Conservation (phyloP, 2,888 invertebrate species). For the Leptarthrus brevirostris region DNA sequence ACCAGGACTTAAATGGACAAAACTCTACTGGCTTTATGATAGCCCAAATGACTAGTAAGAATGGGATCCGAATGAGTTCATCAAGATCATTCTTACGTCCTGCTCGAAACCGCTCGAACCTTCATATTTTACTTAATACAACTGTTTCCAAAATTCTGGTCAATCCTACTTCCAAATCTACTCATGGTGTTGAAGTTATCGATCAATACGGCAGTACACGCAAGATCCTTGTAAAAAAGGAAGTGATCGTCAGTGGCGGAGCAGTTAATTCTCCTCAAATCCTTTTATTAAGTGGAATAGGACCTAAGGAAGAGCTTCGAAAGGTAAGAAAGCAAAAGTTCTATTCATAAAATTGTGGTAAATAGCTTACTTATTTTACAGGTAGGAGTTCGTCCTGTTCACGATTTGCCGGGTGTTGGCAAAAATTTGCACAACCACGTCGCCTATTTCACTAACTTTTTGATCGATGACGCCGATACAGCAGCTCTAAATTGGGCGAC, state of each 20-base stretch:
- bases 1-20: slow-evolving; percentile 84
- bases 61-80: slow-evolving; percentile 85
- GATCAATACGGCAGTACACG: slow-evolving; percentile 68
- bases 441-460: slow-evolving; percentile 81
- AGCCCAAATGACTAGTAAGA: slow-evolving; percentile 87
- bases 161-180: slow-evolving; percentile 77
- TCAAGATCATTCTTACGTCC: slow-evolving; percentile 87
- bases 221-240: slow-evolving; percentile 80
- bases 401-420: slow-evolving; percentile 83
- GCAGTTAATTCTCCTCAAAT: slow-evolving; percentile 95
- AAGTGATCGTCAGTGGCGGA: slow-evolving; percentile 82
- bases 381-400: slow-evolving; percentile 75
- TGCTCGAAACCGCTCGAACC: slow-evolving; percentile 78
- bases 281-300: slow-evolving; percentile 89
- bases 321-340: slow-evolving; percentile 63
- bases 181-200: slow-evolving; percentile 78
- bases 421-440: slow-evolving; percentile 89
- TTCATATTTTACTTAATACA: slow-evolving; percentile 86
- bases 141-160: slow-evolving; percentile 82
- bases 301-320: slow-evolving; percentile 78
- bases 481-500: slow-evolving; percentile 91
- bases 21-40: slow-evolving; percentile 86
- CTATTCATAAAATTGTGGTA: background rate
- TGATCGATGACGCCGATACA: slow-evolving; percentile 86
- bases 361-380: slow-evolving; percentile 43